A percentile compares a stretch with the other conserved stretches of the same genome.
These are phyloP conservation scores for Sinohyriopsis cumingii DNA, from an alignment of 2,888 invertebrate genomes.

Conservation along the genomic window DNA sequence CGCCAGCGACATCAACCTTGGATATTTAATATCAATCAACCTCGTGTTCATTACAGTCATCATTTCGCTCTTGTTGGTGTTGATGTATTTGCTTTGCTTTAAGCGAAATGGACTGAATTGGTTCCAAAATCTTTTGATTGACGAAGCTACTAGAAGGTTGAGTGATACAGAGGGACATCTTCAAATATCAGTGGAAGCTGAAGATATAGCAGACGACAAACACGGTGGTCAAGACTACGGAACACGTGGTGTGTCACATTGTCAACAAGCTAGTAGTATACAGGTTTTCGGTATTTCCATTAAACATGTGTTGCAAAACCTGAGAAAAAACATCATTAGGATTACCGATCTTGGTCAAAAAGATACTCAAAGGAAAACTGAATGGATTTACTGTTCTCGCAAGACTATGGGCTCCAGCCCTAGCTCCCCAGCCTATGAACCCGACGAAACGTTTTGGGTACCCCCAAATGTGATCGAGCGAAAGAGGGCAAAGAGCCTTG, in stretches of 20 bases:
- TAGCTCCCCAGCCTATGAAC: slow-evolving; percentile 49
- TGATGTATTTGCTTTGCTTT: slow-evolving; percentile 76
- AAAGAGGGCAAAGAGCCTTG: slow-evolving; percentile 65
- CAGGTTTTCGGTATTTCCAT: too few species aligned
- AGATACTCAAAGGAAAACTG: slow-evolving; percentile 21
- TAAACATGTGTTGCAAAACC: too few species aligned
- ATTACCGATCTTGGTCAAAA: not conserved
- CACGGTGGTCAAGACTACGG: too few species aligned
- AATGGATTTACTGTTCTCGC: slow-evolving; percentile 40
- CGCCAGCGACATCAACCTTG: slow-evolving; percentile 3
- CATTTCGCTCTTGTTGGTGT: slow-evolving; percentile 35
- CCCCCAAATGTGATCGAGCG: slow-evolving; percentile 63
- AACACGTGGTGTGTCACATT: too few species aligned
- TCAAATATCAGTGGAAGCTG: too few species aligned
- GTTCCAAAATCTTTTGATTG: slow-evolving; percentile 77
- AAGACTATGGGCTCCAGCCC: slow-evolving; percentile 63
- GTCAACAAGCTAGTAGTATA: too few species aligned
- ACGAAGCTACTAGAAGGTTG: slow-evolving; percentile 61
- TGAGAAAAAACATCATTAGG: too few species aligned
- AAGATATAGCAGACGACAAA: too few species aligned
- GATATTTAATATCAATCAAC: slow-evolving; percentile 33
- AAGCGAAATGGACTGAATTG: slow-evolving; percentile 76
- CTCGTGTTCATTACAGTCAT: slow-evolving; percentile 30
- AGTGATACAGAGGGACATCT: too few species aligned
- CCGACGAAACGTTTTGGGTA: slow-evolving; percentile 68